Base-by-base conservation (phyloP, 2,888 invertebrate species). In the Kuschelorhynchus macadamiae region DNA sequence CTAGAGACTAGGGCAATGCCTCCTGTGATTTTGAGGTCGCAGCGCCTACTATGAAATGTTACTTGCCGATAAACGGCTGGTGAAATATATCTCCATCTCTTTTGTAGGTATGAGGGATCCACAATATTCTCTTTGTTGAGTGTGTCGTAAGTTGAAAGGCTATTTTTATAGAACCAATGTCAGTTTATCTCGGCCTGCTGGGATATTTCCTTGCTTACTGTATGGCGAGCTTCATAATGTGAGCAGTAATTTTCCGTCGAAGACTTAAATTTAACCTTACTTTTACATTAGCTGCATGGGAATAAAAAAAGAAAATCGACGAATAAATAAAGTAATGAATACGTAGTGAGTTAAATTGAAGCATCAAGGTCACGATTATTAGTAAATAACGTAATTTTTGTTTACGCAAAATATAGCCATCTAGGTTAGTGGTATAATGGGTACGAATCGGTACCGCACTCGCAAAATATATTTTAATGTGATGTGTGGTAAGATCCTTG, bases 21-120 rank as follows among this genome's bases (percentile, higher is more conserved):
- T 83, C 76, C 74, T 75, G 72, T 65, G 76, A 78, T 83, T 83
- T 83, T 84, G 83, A 84, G 84, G 84, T 83, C 83, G 82, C 75
- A 20, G 53, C 75, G 73, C 77, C 76, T 76, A 76, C 73, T 75
- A 57, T 42, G 30, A 55, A 47, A 42, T 50, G 39, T 49, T 59
- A 50, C 42, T 25, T 12, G 44, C 25, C 41, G 42, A 60, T 47
- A 49, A 59, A 21, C 49, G 60, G 49, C 39, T 21, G 17, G 50
- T 41, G 44, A 41, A 50, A 50, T 52, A 49, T 44, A 18, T 14
- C 42, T 12, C 55, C 32, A 39, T 70, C 66, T 70, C 17, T 33
- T 42, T 70, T 55, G 30, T 21, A 39, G 42, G 16, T 32, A 30
- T 25, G 20, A 47, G 36, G n/a, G 11, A 12, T 12, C 14, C 7